Conservation (phyloP, 2,797 vertebrate genomes). For the Zenarchopterus dispar region DNA sequence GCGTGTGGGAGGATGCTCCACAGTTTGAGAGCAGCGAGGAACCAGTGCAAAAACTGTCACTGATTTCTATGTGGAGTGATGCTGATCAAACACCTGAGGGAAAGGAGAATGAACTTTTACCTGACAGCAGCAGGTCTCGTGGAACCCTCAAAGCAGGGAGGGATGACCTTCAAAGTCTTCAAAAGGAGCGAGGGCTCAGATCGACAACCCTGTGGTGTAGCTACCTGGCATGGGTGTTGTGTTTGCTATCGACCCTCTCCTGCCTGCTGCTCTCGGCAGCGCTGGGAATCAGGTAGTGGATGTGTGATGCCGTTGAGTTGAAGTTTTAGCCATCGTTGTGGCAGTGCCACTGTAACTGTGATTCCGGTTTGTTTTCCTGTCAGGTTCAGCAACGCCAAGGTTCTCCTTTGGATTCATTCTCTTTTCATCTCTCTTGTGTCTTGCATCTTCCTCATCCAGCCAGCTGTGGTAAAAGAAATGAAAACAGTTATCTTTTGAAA, state of each 20-base stretch:
- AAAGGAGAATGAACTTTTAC: conserved; percentile 8
- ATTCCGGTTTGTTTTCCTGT: conserved; percentile 21
- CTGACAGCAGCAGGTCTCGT: not conserved
- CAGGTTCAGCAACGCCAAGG: conserved; percentile 81
- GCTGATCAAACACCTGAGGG: not conserved
- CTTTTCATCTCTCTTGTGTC: conserved; percentile 79
- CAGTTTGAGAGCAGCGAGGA: not conserved
- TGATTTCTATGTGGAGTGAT: not conserved
- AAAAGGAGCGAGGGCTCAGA: conserved; percentile 1
- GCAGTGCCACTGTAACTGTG: too few relatives aligned
- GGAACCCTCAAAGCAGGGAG: not conserved
- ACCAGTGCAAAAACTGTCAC: too few relatives aligned
- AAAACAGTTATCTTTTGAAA: not conserved
- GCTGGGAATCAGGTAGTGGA: conserved; percentile 80
- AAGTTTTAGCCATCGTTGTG: too few relatives aligned
- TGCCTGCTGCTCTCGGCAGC: conserved; percentile 68
- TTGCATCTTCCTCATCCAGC: conserved; percentile 84
- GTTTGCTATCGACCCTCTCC: conserved; percentile 62
- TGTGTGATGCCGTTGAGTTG: not conserved
- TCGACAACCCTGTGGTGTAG: conserved; percentile 54
- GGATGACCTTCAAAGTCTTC: conserved; percentile 1
- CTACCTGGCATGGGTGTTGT: conserved; percentile 75
- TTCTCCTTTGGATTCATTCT: conserved; percentile 81
- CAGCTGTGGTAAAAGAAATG: conserved; percentile 73
- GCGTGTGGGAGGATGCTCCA: not conserved